phyloP scores from a whole-genome alignment of 2,797 vertebrate species.

The Enteromius afrohamiltoni region DNA sequence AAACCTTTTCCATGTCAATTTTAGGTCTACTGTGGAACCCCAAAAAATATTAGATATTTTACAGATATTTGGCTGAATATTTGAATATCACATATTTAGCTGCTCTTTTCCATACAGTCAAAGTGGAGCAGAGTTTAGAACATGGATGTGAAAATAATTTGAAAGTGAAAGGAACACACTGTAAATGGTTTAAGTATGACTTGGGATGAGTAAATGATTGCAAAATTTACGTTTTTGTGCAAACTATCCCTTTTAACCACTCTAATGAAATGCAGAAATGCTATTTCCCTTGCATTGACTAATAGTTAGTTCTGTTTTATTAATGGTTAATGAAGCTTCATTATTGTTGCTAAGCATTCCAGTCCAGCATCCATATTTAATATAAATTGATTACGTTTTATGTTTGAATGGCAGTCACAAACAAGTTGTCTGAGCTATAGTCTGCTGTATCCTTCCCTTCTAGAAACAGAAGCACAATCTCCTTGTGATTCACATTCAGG shows the following conservation, averaged over 20 bases:
- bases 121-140: background rate
- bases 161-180: background rate
- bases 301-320: slow-evolving; percentile 5
- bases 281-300: background rate
- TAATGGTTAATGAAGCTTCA: slow-evolving; percentile 23
- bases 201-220: background rate
- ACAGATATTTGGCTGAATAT: background rate
- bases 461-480: slow-evolving; percentile 20
- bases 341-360: slow-evolving; percentile 2
- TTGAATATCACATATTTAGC: too few species aligned
- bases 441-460: background rate
- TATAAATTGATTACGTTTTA: background rate
- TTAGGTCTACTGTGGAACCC: background rate
- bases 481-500: slow-evolving; percentile 43
- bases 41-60: background rate
- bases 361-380: slow-evolving; percentile 19
- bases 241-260: background rate
- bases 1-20: background rate
- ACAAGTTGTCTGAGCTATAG: background rate
- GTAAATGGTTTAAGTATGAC: background rate
- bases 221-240: background rate
- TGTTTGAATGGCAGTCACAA: slow-evolving; percentile 1
- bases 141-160: background rate
- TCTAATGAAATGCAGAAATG: background rate
- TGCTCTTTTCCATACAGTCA: background rate